Percentiles rank a stretch among this genome's conserved stretches.
These are phyloP conservation scores for Eurois occulta DNA, from an alignment of 2,888 invertebrate genomes.

Conservation along the genomic window DNA sequence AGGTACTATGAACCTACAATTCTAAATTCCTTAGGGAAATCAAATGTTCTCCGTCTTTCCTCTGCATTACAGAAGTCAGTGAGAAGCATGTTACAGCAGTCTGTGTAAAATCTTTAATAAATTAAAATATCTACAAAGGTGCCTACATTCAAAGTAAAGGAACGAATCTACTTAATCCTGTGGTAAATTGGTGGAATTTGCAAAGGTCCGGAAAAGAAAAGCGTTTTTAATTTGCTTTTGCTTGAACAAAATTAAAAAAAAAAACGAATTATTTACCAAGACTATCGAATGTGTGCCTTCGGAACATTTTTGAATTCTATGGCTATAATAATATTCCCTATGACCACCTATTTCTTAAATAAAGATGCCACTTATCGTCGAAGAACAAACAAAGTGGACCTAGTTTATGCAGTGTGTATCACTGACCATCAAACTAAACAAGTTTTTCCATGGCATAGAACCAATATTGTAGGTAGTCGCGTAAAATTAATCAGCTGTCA, in stretches of 20 bases:
- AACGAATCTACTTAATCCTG: background rate
- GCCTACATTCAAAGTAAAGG: background rate
- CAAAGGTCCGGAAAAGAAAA: background rate
- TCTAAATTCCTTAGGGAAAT: conserved; percentile 50
- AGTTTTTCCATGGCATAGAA: too few relatives aligned
- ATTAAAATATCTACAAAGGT: background rate
- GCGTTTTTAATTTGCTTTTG: background rate
- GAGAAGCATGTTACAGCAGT: background rate
- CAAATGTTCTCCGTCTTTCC: conserved; percentile 27
- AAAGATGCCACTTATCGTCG: too few relatives aligned
- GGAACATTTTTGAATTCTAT: background rate
- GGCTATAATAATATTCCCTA: too few relatives aligned
- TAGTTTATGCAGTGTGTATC: too few relatives aligned
- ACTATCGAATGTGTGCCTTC: background rate
- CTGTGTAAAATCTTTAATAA: background rate
- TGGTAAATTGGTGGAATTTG: conserved; percentile 1
- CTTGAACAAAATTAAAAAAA: too few relatives aligned
- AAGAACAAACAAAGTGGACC: too few relatives aligned
- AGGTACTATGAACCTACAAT: conserved; percentile 22
- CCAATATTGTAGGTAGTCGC: too few relatives aligned
- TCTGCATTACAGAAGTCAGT: conserved; percentile 23
- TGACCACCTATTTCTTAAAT: too few relatives aligned
- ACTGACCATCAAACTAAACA: too few relatives aligned
- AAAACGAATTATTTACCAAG: background rate
- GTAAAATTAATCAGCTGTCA: too few relatives aligned